These are phyloP conservation scores for Psettodes erumei DNA, from an alignment of 2,113 vertebrate species.

Conservation along the genomic window DNA sequence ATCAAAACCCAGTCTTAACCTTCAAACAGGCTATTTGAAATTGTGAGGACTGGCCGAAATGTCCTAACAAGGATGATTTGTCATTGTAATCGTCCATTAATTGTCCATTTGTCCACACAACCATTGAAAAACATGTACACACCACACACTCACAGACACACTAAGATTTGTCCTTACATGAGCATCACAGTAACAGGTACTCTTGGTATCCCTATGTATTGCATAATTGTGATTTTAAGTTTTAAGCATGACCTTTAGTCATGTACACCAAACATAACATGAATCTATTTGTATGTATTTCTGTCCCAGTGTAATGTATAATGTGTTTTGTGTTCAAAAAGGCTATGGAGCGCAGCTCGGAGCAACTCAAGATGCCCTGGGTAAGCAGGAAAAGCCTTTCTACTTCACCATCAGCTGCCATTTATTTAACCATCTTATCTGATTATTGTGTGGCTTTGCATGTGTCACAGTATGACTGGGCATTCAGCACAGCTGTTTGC, in stretches of 20 bases:
- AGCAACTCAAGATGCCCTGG: conserved; percentile 59
- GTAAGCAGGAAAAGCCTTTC: conserved; percentile 49
- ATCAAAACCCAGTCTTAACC: no score
- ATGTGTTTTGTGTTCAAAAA: conserved; percentile 39
- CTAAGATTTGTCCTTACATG: no score
- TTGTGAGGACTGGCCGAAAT: no score
- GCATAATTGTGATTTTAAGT: no score
- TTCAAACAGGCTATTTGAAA: no score
- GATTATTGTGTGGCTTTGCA: not conserved
- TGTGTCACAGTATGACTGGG: not conserved
- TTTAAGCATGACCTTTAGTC: not conserved
- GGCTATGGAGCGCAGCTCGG: conserved; percentile 67
- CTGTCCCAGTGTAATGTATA: not conserved
- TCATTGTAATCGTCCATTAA: no score
- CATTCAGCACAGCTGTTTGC: not conserved
- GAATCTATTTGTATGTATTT: not conserved
- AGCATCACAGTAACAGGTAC: no score
- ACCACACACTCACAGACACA: no score
- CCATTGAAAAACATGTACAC: no score
- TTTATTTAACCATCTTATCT: not conserved
- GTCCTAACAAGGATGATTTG: no score
- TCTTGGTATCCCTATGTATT: no score
- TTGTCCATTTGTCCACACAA: no score
- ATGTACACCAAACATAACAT: not conserved
- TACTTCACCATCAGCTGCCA: conserved; percentile 7